Percentiles rank a stretch among this genome's conserved stretches.
These are phyloP conservation scores for Thamnophis sirtalis DNA, from an alignment of 2,113 vertebrate genomes.

Conservation along the genomic window DNA sequence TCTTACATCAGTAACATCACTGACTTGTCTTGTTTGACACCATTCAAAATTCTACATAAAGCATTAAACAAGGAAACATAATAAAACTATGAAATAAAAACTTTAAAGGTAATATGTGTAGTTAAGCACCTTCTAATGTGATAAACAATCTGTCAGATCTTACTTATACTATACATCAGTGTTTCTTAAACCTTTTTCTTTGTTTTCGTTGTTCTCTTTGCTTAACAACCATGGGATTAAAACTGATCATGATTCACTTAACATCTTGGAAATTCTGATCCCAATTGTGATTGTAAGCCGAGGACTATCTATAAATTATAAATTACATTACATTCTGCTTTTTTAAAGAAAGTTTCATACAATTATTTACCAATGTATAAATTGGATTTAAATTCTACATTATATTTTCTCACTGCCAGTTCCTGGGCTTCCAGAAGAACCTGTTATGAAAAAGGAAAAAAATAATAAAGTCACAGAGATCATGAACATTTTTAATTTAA, in stretches of 20 bases:
- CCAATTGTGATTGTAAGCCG: not conserved
- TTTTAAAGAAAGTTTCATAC: slow-evolving; percentile 5
- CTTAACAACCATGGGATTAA: not conserved
- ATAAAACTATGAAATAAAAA: not conserved
- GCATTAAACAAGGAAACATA: not conserved
- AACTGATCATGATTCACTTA: not conserved
- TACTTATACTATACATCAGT: not conserved
- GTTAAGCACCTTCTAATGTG: not conserved
- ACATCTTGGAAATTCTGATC: not conserved
- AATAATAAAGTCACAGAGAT: slow-evolving; percentile 13
- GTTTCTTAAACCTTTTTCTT: not conserved
- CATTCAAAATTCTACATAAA: not conserved
- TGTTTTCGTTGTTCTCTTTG: too few relatives aligned
- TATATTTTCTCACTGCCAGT: slow-evolving; percentile 87
- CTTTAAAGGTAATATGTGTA: not conserved
- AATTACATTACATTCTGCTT: not conserved
- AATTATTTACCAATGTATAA: slow-evolving; percentile 83
- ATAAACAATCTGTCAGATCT: not conserved
- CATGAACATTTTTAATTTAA: slow-evolving; percentile 33
- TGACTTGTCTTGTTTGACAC: not conserved
- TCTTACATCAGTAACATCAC: not conserved
- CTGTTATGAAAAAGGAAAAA: slow-evolving; percentile 67
- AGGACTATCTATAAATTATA: not conserved
- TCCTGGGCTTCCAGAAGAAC: slow-evolving; percentile 96
- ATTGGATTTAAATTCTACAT: slow-evolving; percentile 95